Conservation (phyloP, 2,797 vertebrate genomes). For the Microctenopoma lineatum region DNA sequence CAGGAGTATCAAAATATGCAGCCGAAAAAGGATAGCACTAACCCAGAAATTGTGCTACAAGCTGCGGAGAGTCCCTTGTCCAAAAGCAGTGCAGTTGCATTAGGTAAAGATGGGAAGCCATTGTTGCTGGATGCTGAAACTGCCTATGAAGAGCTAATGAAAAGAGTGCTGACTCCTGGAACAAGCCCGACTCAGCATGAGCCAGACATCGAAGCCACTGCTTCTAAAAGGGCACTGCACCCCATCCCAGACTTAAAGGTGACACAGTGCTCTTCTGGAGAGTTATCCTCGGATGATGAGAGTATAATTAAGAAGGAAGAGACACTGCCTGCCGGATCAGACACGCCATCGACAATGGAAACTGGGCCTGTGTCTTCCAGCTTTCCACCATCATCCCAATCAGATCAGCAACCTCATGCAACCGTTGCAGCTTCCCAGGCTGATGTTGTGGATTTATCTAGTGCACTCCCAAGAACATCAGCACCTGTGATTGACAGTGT, state of each 20-base stretch:
- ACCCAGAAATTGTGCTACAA: constrained; percentile 89
- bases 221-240: constrained; percentile 84
- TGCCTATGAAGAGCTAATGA: constrained; percentile 95
- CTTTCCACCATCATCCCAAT: constrained; percentile 30
- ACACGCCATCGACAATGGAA: constrained; percentile 46
- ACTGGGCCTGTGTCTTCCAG: constrained; percentile 50
- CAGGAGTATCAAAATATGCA: constrained; percentile 87
- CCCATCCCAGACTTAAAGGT: constrained; percentile 98
- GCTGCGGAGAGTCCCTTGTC: constrained; percentile 86
- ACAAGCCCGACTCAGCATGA: constrained; percentile 88
- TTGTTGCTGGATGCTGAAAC: constrained; percentile 90
- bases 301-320: constrained; percentile 83
- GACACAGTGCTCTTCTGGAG: constrained; percentile 96
- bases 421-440: constrained; percentile 42
- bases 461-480: constrained; percentile 57
- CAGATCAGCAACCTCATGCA: constrained; percentile 46
- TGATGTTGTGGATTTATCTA: constrained; percentile 78
- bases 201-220: constrained; percentile 71
- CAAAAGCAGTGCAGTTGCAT: constrained; percentile 79
- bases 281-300: constrained; percentile 93
- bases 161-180: constrained; percentile 89
- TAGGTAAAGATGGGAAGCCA: constrained; percentile 88
- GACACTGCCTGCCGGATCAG: constrained; percentile 51
- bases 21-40: constrained; percentile 80
- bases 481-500: constrained; percentile 67